Evolutionary conservation across 2,888 invertebrate genomes (phyloP).

Genomic region (Syrphus vitripennis): DNA sequence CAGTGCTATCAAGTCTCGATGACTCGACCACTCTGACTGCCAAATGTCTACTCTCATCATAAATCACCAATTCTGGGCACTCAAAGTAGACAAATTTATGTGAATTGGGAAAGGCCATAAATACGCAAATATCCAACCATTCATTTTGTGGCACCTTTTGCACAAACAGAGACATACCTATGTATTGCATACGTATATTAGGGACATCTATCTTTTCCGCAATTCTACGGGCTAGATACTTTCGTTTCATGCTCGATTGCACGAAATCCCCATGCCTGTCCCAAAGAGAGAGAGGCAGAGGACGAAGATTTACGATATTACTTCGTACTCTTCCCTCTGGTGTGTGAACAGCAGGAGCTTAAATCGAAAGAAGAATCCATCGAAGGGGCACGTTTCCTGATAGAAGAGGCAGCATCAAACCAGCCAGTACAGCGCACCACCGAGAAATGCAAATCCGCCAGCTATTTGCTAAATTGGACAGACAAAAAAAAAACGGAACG

Average conservation of each 20-base stretch:
- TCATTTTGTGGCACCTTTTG: slow-evolving; percentile 62
- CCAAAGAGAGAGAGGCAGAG: neutral
- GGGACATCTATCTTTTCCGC: slow-evolving; percentile 53
- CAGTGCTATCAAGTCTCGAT: neutral
- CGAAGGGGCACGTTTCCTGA: slow-evolving; percentile 34
- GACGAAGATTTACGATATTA: slow-evolving; percentile 61
- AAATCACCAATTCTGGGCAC: slow-evolving; percentile 58
- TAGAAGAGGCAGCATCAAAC: neutral
- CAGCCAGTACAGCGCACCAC: no score
- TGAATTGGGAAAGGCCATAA: slow-evolving; percentile 66
- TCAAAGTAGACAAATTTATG: slow-evolving; percentile 67
- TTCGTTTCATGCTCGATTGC: slow-evolving; percentile 57
- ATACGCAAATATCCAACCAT: slow-evolving; percentile 68
- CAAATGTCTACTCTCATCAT: slow-evolving; percentile 39
- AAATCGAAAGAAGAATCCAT: neutral
- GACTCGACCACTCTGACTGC: neutral
- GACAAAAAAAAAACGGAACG: neutral
- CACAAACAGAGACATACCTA: neutral
- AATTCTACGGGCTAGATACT: slow-evolving; percentile 54
- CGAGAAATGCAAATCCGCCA: slow-evolving; percentile 60
- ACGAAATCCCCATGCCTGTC: slow-evolving; percentile 9
- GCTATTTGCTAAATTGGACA: slow-evolving; percentile 58
- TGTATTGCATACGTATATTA: neutral
- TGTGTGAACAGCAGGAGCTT: neutral
- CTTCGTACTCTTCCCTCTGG: neutral